Percentiles rank a stretch among this genome's conserved stretches.
Evolutionary conservation across 2,888 invertebrate genomes (phyloP).

Genomic region (Oxycera nigricornis): DNA sequence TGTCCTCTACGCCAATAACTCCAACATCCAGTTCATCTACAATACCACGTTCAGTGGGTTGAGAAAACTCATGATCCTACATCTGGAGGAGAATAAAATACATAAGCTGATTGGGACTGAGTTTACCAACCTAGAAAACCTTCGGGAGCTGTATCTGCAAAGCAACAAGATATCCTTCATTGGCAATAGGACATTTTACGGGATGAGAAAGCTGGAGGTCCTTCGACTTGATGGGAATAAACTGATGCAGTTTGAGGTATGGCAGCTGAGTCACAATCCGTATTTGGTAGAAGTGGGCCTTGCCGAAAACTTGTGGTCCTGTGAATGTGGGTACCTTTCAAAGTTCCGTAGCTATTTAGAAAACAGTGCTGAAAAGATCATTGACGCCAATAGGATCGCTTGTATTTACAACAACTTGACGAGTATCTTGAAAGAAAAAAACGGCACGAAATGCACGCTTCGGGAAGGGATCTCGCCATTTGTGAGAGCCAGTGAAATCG

Average conservation of each 20-base stretch:
- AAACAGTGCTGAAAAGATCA: conserved; percentile 79
- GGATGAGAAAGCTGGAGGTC: conserved; percentile 82
- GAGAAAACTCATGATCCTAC: conserved; percentile 77
- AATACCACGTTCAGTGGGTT: conserved; percentile 92
- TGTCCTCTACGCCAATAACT: conserved; percentile 87
- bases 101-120: conserved; percentile 82
- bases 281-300: conserved; percentile 87
- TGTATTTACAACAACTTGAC: conserved; percentile 79
- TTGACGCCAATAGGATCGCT: conserved; percentile 77
- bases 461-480: conserved; percentile 76
- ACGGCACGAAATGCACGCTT: conserved; percentile 78
- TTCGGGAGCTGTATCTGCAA: conserved; percentile 86
- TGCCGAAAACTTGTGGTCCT: conserved; percentile 87
- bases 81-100: conserved; percentile 87
- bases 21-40: conserved; percentile 82
- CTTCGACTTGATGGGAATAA: conserved; percentile 85
- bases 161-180: conserved; percentile 83
- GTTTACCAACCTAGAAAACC: conserved; percentile 79
- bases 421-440: conserved; percentile 77
- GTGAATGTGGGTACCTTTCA: conserved; percentile 85
- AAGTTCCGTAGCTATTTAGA: conserved; percentile 82
- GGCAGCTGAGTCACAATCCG: conserved; percentile 84
- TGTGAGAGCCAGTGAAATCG: conserved; percentile 70
- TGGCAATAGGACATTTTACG: conserved; percentile 84
- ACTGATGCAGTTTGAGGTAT: conserved; percentile 81